Evolutionary conservation across 2,113 vertebrate genomes (phyloP).

Genomic region (Clarias gariepinus): DNA sequence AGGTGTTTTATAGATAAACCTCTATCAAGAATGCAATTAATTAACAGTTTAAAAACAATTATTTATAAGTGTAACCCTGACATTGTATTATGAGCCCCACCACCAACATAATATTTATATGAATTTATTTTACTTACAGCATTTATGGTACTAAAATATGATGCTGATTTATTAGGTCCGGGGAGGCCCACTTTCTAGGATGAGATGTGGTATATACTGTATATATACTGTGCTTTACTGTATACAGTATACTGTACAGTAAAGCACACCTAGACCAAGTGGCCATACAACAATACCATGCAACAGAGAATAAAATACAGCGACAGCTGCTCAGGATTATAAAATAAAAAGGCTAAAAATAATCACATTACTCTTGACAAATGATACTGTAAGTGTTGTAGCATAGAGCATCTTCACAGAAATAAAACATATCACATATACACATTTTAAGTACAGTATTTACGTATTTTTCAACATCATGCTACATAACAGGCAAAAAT

Average conservation of each 20-base stretch:
- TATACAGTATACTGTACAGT: no score
- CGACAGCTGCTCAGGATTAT: background rate
- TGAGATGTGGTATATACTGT: background rate
- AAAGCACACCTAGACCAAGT: background rate
- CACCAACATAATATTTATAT: background rate
- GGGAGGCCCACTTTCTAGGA: background rate
- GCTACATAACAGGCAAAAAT: background rate
- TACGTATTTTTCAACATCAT: background rate
- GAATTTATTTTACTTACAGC: background rate
- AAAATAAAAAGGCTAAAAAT: background rate
- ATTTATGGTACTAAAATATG: background rate
- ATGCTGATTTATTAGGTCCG: background rate
- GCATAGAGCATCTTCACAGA: background rate
- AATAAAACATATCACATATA: background rate
- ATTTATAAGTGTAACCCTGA: background rate
- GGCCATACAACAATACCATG: background rate
- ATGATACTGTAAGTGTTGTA: background rate
- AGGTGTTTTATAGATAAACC: conserved; percentile 34
- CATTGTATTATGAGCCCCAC: background rate
- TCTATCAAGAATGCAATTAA: background rate
- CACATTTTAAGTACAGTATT: no score
- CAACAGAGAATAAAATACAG: background rate
- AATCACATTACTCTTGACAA: background rate
- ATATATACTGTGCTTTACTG: no score
- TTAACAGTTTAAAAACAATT: background rate